phyloP scores from a whole-genome alignment of 2,888 invertebrate species.

The Achlya flavicornis region DNA sequence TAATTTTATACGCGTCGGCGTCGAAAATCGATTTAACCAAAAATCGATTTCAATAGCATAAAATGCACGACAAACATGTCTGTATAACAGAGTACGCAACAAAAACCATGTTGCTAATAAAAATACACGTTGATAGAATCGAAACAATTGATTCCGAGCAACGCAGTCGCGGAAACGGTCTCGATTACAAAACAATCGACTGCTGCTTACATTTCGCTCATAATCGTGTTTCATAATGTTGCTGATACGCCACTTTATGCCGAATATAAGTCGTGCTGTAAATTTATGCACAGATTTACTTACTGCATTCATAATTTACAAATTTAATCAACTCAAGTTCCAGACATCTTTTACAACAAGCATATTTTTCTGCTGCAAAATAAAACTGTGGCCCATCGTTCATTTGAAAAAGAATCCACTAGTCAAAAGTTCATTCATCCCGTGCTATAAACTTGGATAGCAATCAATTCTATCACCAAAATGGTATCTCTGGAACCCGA shows the following conservation, averaged over 20 bases:
- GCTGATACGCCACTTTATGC: background rate
- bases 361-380: no score
- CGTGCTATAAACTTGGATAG: background rate
- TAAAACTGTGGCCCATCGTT: no score
- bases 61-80: constrained; percentile 1
- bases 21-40: background rate
- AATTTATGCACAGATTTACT: background rate
- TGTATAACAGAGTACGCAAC: background rate
- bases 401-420: background rate
- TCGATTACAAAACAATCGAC: constrained; percentile 50
- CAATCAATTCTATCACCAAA: no score
- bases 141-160: constrained; percentile 44
- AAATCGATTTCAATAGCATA: background rate
- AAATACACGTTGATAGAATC: constrained; percentile 30
- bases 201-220: constrained; percentile 32
- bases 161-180: constrained; percentile 46
- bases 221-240: constrained; percentile 43
- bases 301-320: background rate
- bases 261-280: background rate
- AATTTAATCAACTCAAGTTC: background rate
- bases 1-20: background rate
- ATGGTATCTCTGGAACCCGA: background rate
- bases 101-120: constrained; percentile 9
- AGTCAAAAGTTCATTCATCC: background rate
- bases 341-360: background rate